phyloP scores from a whole-genome alignment of 1,140 invertebrate species.

The Chironomus tepperi region DNA sequence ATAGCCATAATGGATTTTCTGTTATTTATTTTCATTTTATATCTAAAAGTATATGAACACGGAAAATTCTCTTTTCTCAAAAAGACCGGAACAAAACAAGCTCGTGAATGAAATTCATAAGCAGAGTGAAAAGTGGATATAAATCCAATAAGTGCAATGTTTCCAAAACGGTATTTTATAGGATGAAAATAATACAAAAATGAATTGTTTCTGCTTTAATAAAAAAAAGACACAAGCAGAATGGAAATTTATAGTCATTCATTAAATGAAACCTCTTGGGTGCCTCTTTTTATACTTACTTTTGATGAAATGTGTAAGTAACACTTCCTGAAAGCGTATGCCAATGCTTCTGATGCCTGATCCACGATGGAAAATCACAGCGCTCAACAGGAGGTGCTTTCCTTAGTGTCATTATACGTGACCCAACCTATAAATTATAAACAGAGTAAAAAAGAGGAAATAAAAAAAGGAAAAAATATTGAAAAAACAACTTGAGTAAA shows the following conservation, averaged over 20 bases:
- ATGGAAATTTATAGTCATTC: slow-evolving; percentile 3
- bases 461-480: slow-evolving; percentile 22
- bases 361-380: slow-evolving; percentile 40
- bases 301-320: slow-evolving; percentile 40
- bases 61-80: neutral
- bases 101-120: slow-evolving; percentile 22
- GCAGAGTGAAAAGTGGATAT: neutral
- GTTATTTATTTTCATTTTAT: slow-evolving; percentile 16
- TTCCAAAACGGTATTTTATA: too few relatives aligned
- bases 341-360: slow-evolving; percentile 40
- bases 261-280: neutral
- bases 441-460: neutral
- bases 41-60: neutral
- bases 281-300: slow-evolving; percentile 32
- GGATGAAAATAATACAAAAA: neutral
- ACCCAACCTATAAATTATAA: slow-evolving; percentile 34
- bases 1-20: slow-evolving; percentile 4
- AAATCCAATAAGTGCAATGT: neutral
- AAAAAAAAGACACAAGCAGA: neutral
- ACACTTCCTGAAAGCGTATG: slow-evolving; percentile 40
- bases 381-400: slow-evolving; percentile 39
- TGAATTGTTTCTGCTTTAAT: neutral
- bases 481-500: slow-evolving; percentile 5
- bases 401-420: slow-evolving; percentile 39
- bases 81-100: neutral